Conservation (phyloP, 2,797 vertebrate species). For the Hippoglossus hippoglossus region DNA sequence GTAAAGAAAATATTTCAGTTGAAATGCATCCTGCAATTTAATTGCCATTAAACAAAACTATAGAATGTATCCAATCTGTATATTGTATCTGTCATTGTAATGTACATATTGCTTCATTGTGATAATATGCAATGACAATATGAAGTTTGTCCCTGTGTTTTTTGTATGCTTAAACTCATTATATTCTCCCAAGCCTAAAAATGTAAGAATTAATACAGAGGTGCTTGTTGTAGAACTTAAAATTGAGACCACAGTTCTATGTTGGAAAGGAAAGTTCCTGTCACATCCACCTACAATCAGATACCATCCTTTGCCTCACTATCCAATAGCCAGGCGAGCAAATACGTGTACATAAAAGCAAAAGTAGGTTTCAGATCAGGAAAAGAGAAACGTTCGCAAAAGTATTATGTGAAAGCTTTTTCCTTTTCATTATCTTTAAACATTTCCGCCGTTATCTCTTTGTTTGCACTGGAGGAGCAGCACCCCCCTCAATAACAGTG, state of each 20-base stretch:
- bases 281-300: background rate
- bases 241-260: background rate
- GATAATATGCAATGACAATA: conserved; percentile 54
- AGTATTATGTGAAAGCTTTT: too few relatives aligned
- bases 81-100: conserved; percentile 58
- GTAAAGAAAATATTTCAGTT: conserved; percentile 65
- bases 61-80: conserved; percentile 65
- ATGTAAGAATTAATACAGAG: background rate
- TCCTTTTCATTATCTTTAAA: too few relatives aligned
- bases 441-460: too few relatives aligned
- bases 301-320: too few relatives aligned
- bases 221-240: conserved; percentile 5
- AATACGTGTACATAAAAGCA: too few relatives aligned
- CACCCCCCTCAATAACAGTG: too few relatives aligned
- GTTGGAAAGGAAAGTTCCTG: background rate
- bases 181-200: background rate
- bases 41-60: conserved; percentile 44
- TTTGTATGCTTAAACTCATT: background rate
- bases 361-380: too few relatives aligned
- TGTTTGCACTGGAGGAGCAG: too few relatives aligned
- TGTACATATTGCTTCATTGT: conserved; percentile 68
- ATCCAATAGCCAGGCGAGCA: too few relatives aligned
- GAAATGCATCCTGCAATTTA: conserved; percentile 53
- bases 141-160: conserved; percentile 23
- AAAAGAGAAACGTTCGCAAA: too few relatives aligned